Percentiles rank a stretch among this genome's conserved stretches.
These are phyloP conservation scores for Drosophila oshimai DNA, from an alignment of 1,140 invertebrate genomes.

Conservation along the genomic window DNA sequence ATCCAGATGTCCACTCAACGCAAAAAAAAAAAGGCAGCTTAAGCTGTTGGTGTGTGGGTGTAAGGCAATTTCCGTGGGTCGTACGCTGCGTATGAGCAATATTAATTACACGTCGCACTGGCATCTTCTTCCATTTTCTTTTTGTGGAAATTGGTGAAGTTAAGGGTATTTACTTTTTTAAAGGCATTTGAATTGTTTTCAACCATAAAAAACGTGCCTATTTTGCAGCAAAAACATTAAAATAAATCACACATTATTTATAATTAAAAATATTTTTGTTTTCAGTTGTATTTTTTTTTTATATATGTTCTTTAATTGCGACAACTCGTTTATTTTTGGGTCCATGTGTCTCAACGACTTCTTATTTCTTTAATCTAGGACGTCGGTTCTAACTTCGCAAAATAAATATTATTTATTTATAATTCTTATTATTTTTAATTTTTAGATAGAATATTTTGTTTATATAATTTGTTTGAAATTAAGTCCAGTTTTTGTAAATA, in stretches of 20 bases:
- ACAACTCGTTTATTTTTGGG: too few species aligned
- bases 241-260: too few species aligned
- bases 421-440: not conserved
- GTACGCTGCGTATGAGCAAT: conserved; percentile 63
- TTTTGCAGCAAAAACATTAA: too few species aligned
- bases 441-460: not conserved
- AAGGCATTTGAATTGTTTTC: not conserved
- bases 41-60: not conserved
- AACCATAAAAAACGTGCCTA: too few species aligned
- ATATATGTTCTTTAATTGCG: too few species aligned
- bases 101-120: conserved; percentile 59
- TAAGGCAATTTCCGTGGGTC: conserved; percentile 15
- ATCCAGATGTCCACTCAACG: conserved; percentile 47
- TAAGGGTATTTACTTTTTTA: not conserved
- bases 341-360: too few species aligned
- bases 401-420: too few species aligned
- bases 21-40: conserved; percentile 13
- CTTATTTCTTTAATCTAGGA: too few species aligned
- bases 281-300: too few species aligned
- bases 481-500: not conserved
- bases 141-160: conserved; percentile 4
- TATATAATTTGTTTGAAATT: not conserved
- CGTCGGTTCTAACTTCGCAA: too few species aligned
- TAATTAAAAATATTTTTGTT: too few species aligned
- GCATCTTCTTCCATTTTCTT: not conserved